Percentiles rank a stretch among this genome's conserved stretches.
Conservation (phyloP, 1,140 invertebrate genomes). For the Mylabris phalerata region DNA sequence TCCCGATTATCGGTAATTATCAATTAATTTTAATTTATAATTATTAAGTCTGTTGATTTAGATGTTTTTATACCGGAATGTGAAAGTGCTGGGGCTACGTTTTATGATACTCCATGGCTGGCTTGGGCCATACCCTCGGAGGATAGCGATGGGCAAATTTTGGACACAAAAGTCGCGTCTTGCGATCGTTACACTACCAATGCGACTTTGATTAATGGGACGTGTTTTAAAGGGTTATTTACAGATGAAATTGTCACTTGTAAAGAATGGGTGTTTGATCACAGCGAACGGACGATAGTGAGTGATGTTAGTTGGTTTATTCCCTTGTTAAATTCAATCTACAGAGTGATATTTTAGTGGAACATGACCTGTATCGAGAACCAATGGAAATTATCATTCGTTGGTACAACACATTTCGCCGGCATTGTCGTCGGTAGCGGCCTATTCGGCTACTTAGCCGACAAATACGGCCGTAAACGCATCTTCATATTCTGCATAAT, state of each 20-base stretch:
- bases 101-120: slow-evolving; percentile 43
- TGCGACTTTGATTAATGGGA: slow-evolving; percentile 14
- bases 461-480: slow-evolving; percentile 53
- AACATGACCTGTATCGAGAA: slow-evolving; percentile 52
- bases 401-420: slow-evolving; percentile 55
- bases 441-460: slow-evolving; percentile 51
- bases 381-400: slow-evolving; percentile 55
- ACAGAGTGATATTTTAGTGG: slow-evolving; percentile 41
- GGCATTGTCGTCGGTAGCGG: slow-evolving; percentile 53
- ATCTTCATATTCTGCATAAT: slow-evolving; percentile 51
- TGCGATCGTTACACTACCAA: slow-evolving; percentile 32
- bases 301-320: slow-evolving; percentile 43
- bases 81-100: slow-evolving; percentile 36
- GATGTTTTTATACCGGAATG: slow-evolving; percentile 48
- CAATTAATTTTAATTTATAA: slow-evolving; percentile 1
- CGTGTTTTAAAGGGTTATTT: slow-evolving; percentile 39
- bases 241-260: slow-evolving; percentile 36
- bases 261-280: slow-evolving; percentile 45
- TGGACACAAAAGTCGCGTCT: slow-evolving; percentile 23
- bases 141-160: slow-evolving; percentile 13
- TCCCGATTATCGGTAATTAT: slow-evolving; percentile 47
- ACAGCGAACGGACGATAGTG: slow-evolving; percentile 49
- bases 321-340: neutral
- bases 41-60: slow-evolving; percentile 5
- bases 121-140: slow-evolving; percentile 41